Evolutionary conservation across 2,797 vertebrate genomes (phyloP).

Genomic region (Loriculus beryllinus): DNA sequence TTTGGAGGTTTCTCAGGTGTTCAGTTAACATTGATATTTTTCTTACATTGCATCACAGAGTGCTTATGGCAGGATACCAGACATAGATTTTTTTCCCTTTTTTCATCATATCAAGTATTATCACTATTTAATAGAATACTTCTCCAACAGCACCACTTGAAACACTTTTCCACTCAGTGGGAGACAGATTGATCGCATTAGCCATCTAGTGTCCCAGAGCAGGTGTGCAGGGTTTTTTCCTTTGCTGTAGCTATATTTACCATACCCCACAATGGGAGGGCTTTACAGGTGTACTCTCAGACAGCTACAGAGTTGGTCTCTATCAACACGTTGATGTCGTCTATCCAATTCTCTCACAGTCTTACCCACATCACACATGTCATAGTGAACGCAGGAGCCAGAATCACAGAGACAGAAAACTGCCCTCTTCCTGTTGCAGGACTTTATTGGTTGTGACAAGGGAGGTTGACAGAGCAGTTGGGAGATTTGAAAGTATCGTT

Average conservation of each 20-base stretch:
- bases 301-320: neutral
- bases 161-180: neutral
- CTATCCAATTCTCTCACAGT: neutral
- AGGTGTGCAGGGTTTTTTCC: neutral
- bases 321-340: fast-evolving
- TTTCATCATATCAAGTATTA: neutral
- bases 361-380: neutral
- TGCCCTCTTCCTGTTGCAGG: neutral
- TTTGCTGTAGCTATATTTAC: neutral
- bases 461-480: neutral
- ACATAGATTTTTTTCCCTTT: neutral
- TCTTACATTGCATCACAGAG: neutral
- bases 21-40: neutral
- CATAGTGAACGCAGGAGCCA: neutral
- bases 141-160: neutral
- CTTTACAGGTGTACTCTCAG: neutral
- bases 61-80: neutral
- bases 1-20: neutral
- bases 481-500: neutral
- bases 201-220: neutral
- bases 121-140: neutral
- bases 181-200: neutral
- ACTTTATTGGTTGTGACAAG: neutral
- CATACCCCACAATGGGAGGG: neutral
- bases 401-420: neutral